A percentile compares a stretch with the other conserved stretches of the same genome.
Evolutionary conservation across 1,140 invertebrate species (phyloP).

Genomic region (Uloborus diversus): DNA sequence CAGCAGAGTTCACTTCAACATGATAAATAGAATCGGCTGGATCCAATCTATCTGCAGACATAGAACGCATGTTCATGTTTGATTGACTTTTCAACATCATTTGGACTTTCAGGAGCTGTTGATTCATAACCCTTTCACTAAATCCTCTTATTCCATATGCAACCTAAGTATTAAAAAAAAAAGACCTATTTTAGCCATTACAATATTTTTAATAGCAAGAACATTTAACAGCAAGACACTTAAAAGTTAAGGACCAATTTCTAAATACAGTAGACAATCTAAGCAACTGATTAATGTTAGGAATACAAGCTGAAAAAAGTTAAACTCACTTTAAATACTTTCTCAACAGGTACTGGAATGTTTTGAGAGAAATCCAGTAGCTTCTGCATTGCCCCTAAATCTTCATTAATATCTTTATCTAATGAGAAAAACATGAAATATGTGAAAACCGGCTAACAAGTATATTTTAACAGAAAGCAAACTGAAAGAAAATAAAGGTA

Average conservation of each 20-base stretch:
- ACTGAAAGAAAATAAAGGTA: background rate
- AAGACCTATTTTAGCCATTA: too few relatives aligned
- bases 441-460: background rate
- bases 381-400: conserved; percentile 77
- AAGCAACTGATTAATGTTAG: too few relatives aligned
- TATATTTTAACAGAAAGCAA: background rate
- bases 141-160: conserved; percentile 91
- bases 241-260: too few relatives aligned
- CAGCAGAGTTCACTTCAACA: conserved; percentile 22
- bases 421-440: background rate
- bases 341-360: conserved; percentile 86
- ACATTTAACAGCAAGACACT: too few relatives aligned
- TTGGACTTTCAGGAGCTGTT: conserved; percentile 90
- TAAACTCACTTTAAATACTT: conserved; percentile 75
- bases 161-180: conserved; percentile 69
- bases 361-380: conserved; percentile 86
- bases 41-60: conserved; percentile 86
- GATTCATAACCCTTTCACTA: conserved; percentile 89
- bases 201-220: too few relatives aligned
- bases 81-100: conserved; percentile 81
- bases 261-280: too few relatives aligned
- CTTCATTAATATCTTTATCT: conserved; percentile 26
- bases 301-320: background rate
- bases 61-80: conserved; percentile 76
- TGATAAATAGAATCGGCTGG: conserved; percentile 77